Conservation (phyloP, 2,113 vertebrate species). For the Orcinus orca region DNA sequence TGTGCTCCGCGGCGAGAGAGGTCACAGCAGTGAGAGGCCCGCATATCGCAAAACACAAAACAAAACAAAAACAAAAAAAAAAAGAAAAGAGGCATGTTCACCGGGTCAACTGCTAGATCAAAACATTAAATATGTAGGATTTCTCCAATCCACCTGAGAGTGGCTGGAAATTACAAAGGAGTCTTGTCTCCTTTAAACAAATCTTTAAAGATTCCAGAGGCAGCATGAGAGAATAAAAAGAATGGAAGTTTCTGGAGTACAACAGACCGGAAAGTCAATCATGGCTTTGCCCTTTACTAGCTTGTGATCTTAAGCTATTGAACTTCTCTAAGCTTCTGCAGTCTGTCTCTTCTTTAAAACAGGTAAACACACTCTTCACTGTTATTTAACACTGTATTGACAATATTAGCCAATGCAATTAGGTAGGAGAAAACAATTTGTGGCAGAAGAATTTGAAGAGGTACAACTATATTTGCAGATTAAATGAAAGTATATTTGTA, state of each 20-base stretch:
- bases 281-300: not conserved
- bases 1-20: too few relatives aligned
- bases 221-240: not conserved
- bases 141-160: not conserved
- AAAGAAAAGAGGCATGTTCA: not conserved
- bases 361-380: not conserved
- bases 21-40: too few relatives aligned
- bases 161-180: not conserved
- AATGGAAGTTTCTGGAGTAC: not conserved
- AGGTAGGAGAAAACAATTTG: not conserved
- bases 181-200: not conserved
- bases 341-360: not conserved
- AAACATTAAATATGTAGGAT: not conserved
- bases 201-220: not conserved
- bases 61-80: too few relatives aligned
- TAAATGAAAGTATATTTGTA: not conserved
- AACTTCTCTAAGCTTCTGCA: not conserved
- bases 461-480: not conserved
- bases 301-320: not conserved
- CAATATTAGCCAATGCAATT: not conserved
- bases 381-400: not conserved
- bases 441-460: not conserved
- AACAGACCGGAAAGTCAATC: conserved; percentile 36
- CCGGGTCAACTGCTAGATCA: not conserved
- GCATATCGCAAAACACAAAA: too few relatives aligned